Evolutionary conservation across 2,797 vertebrate species (phyloP).

Genomic region (Clarias fuscus): DNA sequence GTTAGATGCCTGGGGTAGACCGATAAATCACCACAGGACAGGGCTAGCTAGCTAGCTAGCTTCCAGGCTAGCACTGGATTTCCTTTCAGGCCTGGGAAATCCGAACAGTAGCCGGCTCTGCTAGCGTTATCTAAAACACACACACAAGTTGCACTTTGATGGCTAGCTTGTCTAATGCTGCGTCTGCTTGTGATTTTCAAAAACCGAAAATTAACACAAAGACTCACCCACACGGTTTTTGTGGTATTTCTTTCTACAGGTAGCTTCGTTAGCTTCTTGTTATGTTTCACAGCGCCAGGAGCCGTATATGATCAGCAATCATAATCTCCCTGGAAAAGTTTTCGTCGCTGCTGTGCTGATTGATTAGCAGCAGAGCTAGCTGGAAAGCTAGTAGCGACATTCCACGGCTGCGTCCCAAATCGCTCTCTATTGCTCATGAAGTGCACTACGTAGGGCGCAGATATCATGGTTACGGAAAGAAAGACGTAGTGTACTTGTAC

Average conservation of each 20-base stretch:
- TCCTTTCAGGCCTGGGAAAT: conserved; percentile 23
- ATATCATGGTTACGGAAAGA: background rate
- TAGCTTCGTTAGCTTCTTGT: conserved; percentile 62
- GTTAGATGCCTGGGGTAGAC: background rate
- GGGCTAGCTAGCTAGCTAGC: background rate
- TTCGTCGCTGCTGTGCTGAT: conserved; percentile 50
- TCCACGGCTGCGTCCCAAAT: conserved; percentile 47
- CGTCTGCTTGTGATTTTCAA: background rate
- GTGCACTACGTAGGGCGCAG: conserved; percentile 5
- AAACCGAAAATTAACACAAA: background rate
- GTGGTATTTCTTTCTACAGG: background rate
- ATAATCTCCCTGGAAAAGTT: conserved; percentile 73
- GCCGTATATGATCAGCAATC: conserved; percentile 56
- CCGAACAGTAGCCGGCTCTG: conserved; percentile 23
- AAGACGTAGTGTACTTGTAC: background rate
- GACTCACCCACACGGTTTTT: background rate
- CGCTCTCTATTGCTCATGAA: conserved; percentile 11
- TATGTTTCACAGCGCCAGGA: conserved; percentile 55
- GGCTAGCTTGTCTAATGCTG: conserved; percentile 12
- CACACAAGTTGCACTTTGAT: conserved; percentile 25
- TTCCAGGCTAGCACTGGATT: background rate
- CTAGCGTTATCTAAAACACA: conserved; percentile 9
- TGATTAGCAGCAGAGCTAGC: conserved; percentile 42
- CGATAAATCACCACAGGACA: background rate
- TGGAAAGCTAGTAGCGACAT: conserved; percentile 47